Percentiles rank a stretch among this genome's conserved stretches.
Conservation (phyloP, 2,113 vertebrate genomes). For the Scomber scombrus region DNA sequence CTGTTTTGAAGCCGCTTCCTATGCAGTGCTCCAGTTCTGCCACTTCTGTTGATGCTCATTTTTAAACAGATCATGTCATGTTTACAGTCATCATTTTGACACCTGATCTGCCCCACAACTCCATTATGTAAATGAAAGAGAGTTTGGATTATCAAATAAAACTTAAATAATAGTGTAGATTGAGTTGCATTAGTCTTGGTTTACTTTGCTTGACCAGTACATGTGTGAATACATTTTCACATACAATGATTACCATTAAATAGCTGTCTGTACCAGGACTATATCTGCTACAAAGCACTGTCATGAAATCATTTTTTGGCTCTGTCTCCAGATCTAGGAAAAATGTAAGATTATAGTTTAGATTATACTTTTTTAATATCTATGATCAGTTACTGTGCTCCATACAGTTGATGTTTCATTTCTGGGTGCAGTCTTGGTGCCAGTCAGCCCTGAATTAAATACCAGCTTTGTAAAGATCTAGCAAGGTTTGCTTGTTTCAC, state of each 20-base stretch:
- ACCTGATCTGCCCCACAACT: conserved; percentile 2
- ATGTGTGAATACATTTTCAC: not conserved
- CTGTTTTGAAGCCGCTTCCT: not conserved
- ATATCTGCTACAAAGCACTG: not conserved
- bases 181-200: no score
- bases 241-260: not conserved
- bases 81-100: conserved; percentile 14
- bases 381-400: no score
- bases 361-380: no score
- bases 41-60: not conserved
- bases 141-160: not conserved
- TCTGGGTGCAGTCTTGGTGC: no score
- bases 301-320: not conserved
- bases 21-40: not conserved
- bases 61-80: not conserved
- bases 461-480: no score
- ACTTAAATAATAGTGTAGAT: not conserved
- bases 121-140: conserved; percentile 1
- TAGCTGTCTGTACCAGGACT: not conserved
- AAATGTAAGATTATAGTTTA: no score
- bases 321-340: not conserved
- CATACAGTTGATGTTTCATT: no score
- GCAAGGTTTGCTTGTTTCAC: no score
- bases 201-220: not conserved
- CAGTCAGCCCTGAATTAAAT: no score